phyloP scores from a whole-genome alignment of 2,888 invertebrate species.

The Diploptera punctata region DNA sequence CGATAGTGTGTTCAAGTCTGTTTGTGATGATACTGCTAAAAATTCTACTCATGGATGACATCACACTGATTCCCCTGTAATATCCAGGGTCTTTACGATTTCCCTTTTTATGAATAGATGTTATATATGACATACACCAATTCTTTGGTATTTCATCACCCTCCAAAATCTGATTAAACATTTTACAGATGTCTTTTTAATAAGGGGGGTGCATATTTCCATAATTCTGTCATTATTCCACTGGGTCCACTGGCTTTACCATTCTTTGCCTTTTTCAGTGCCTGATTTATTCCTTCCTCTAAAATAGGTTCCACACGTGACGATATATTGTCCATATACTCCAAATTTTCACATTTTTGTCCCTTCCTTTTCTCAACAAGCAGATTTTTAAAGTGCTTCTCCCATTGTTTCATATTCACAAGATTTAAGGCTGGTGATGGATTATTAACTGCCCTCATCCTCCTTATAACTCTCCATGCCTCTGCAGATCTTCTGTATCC shows the following conservation, averaged over 20 bases:
- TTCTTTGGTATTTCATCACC: background rate
- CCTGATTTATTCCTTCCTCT: background rate
- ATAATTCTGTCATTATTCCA: background rate
- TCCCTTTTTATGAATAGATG: slow-evolving; percentile 8
- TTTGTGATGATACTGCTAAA: no score
- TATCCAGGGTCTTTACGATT: background rate
- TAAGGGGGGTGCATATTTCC: background rate
- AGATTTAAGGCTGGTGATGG: no score
- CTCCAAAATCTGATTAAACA: slow-evolving; percentile 2
- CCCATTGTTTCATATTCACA: background rate
- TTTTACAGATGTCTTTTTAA: background rate
- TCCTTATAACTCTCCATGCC: no score
- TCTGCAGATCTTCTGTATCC: no score
- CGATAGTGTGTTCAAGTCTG: no score
- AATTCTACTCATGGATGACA: no score
- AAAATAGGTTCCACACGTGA: background rate
- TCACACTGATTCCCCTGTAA: no score
- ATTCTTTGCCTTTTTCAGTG: background rate
- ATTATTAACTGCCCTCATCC: no score
- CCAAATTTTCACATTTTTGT: background rate
- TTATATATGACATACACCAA: background rate
- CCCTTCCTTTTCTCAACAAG: background rate
- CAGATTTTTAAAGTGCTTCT: background rate
- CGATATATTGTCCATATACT: background rate
- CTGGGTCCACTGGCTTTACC: background rate